A percentile compares a stretch with the other conserved stretches of the same genome.
Conservation (phyloP, 1,140 invertebrate genomes). For the Tenebrio molitor region DNA sequence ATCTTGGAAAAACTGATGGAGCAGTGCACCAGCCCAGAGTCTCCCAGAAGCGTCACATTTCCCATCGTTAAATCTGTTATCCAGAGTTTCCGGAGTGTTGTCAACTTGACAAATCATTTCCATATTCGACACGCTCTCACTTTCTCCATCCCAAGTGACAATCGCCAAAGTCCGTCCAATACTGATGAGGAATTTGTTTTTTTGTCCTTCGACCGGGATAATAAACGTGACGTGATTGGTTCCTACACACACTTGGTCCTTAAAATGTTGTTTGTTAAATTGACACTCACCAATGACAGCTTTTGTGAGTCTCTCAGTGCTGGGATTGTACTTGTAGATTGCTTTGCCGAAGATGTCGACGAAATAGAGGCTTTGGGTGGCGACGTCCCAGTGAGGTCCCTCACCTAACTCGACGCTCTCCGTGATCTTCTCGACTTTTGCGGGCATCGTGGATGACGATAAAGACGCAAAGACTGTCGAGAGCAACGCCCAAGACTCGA, state of each 20-base stretch:
- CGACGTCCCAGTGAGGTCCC: constrained; percentile 79
- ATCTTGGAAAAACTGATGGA: too few relatives aligned
- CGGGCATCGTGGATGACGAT: too few relatives aligned
- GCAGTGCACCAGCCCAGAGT: constrained; percentile 75
- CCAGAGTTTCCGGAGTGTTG: constrained; percentile 67
- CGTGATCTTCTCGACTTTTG: constrained; percentile 52
- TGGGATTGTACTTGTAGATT: constrained; percentile 65
- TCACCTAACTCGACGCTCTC: constrained; percentile 68
- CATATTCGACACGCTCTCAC: constrained; percentile 52
- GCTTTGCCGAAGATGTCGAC: constrained; percentile 75
- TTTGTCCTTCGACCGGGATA: constrained; percentile 76
- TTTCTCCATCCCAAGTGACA: constrained; percentile 76
- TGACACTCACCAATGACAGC: constrained; percentile 56
- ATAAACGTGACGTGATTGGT: constrained; percentile 66
- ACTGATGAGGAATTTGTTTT: constrained; percentile 75
- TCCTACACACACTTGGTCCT: constrained; percentile 25
- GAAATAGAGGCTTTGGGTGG: constrained; percentile 73
- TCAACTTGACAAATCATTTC: constrained; percentile 58
- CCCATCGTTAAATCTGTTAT: constrained; percentile 85
- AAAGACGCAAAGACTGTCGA: too few relatives aligned
- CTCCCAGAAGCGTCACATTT: constrained; percentile 85
- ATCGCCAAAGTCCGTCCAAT: constrained; percentile 72
- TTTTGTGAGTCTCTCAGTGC: constrained; percentile 58
- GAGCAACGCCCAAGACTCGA: too few relatives aligned
- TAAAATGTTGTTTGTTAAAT: not conserved